These are phyloP conservation scores for Hirundo rustica DNA, from an alignment of 2,797 vertebrate genomes.

Conservation along the genomic window DNA sequence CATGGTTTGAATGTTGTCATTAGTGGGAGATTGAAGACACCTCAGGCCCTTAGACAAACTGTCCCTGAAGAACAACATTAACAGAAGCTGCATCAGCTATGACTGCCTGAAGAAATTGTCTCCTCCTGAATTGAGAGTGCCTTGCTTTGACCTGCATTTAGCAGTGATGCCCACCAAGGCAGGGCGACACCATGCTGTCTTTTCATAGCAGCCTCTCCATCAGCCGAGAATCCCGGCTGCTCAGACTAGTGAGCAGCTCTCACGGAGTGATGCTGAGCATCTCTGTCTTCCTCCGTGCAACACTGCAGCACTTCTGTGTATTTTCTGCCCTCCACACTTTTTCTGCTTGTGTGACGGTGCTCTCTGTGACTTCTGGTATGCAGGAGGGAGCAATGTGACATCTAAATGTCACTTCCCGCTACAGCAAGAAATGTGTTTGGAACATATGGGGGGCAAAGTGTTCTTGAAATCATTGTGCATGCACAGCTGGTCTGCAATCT, in stretches of 20 bases:
- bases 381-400: background rate
- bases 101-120: background rate
- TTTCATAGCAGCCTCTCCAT: background rate
- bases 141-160: background rate
- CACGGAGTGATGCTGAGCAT: background rate
- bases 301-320: background rate
- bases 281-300: background rate
- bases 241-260: background rate
- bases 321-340: background rate
- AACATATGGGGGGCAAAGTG: background rate
- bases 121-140: rapidly evolving
- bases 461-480: background rate
- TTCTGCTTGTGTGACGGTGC: background rate
- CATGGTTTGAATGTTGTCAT: background rate
- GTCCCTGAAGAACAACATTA: background rate
- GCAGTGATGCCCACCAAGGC: background rate
- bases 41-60: background rate
- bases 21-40: background rate
- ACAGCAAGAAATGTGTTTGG: background rate
- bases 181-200: background rate
- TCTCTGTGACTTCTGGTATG: background rate
- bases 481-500: background rate
- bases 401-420: background rate
- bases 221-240: background rate
- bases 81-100: background rate